Conservation (phyloP, 2,888 invertebrate species). For the Yponomeuta sedellus region DNA sequence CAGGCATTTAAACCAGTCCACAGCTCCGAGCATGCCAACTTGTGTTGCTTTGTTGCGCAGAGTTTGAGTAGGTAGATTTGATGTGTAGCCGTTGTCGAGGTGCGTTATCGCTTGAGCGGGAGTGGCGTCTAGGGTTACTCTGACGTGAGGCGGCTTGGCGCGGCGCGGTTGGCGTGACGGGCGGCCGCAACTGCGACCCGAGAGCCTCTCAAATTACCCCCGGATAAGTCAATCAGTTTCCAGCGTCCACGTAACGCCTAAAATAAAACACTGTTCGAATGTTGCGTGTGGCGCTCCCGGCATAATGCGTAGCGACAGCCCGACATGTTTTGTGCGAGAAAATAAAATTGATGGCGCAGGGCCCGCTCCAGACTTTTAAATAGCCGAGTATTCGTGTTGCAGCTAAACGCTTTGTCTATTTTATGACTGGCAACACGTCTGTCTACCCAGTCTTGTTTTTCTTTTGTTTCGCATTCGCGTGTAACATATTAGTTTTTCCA, state of each 20-base stretch:
- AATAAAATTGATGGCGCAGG: slow-evolving; percentile 73
- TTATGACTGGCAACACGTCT: slow-evolving; percentile 63
- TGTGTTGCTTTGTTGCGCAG: slow-evolving; percentile 7
- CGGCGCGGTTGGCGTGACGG: slow-evolving; percentile 23
- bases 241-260: slow-evolving; percentile 66
- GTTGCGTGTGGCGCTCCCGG: slow-evolving; percentile 67
- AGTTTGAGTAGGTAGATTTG: not conserved
- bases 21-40: not conserved
- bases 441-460: slow-evolving; percentile 30
- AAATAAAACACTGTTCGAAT: slow-evolving; percentile 70
- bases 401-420: slow-evolving; percentile 73
- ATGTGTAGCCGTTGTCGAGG: not conserved
- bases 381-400: slow-evolving; percentile 65
- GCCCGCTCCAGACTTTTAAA: slow-evolving; percentile 63
- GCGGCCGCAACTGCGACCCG: slow-evolving; percentile 16
- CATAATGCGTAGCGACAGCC: slow-evolving; percentile 72
- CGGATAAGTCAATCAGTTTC: slow-evolving; percentile 76
- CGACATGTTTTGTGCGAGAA: slow-evolving; percentile 75
- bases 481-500: slow-evolving; percentile 63
- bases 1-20: slow-evolving; percentile 13
- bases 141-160: slow-evolving; percentile 14
- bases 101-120: slow-evolving; percentile 6
- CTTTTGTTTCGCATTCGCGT: slow-evolving; percentile 49
- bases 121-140: slow-evolving; percentile 15
- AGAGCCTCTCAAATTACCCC: slow-evolving; percentile 73